Percentiles rank a stretch among this genome's conserved stretches.
phyloP scores from a whole-genome alignment of 1,140 invertebrate genomes.

The Drosophila saltans region DNA sequence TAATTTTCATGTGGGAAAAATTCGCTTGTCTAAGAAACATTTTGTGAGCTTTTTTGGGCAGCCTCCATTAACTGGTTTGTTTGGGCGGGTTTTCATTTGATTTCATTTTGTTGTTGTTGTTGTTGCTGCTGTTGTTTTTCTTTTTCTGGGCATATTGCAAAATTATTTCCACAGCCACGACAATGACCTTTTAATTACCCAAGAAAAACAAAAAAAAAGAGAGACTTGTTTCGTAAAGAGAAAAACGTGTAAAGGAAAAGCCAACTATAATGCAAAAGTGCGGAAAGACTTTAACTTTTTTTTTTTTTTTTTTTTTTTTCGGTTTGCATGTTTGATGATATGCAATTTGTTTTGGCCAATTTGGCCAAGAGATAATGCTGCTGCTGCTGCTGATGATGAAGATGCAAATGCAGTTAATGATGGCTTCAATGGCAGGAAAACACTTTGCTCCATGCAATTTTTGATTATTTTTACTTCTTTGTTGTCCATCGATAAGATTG shows the following conservation, averaged over 20 bases:
- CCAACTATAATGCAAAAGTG: slow-evolving; percentile 13
- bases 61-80: slow-evolving; percentile 16
- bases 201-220: background rate
- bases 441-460: slow-evolving; percentile 2
- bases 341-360: slow-evolving; percentile 23
- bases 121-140: background rate
- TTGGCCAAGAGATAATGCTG: slow-evolving; percentile 5
- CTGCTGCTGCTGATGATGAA: slow-evolving; percentile 2
- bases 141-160: slow-evolving; percentile 20
- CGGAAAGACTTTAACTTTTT: slow-evolving; percentile 8
- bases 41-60: slow-evolving; percentile 13
- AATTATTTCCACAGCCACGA: slow-evolving; percentile 19
- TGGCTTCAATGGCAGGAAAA: slow-evolving; percentile 2
- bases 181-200: slow-evolving; percentile 25
- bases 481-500: slow-evolving; percentile 3
- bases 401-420: slow-evolving; percentile 9
- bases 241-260: slow-evolving; percentile 18
- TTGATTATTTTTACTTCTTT: background rate
- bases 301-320: background rate
- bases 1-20: slow-evolving; percentile 22
- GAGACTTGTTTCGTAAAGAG: slow-evolving; percentile 17
- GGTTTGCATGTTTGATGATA: slow-evolving; percentile 21
- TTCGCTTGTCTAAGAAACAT: slow-evolving; percentile 14
- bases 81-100: slow-evolving; percentile 9
- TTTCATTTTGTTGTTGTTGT: slow-evolving; percentile 8